Evolutionary conservation across 2,888 invertebrate genomes (phyloP).

Genomic region (Aspidapion aeneum): DNA sequence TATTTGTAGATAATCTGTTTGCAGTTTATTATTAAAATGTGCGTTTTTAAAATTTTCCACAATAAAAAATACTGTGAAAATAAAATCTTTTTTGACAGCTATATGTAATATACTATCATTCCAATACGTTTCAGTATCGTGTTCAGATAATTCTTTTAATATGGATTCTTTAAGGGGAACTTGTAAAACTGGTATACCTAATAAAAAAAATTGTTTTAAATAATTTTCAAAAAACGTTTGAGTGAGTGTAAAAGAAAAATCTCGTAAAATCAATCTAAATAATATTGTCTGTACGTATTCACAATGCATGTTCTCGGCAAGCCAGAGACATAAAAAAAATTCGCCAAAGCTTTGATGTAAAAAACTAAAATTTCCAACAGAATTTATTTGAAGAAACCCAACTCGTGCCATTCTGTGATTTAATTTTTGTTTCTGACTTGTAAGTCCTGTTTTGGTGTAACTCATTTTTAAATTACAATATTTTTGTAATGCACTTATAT

Average conservation of each 20-base stretch:
- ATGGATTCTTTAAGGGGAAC: background rate
- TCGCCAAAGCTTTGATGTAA: background rate
- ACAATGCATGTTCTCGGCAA: background rate
- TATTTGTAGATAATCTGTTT: background rate
- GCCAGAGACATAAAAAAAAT: background rate
- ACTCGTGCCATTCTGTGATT: background rate
- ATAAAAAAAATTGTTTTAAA: background rate
- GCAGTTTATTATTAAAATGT: background rate
- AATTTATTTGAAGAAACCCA: background rate
- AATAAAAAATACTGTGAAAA: background rate
- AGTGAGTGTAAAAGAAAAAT: background rate
- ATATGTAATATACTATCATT: background rate
- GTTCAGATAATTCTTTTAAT: background rate
- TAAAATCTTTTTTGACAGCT: background rate
- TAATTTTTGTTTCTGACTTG: background rate
- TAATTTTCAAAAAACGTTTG: background rate
- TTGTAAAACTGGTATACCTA: background rate
- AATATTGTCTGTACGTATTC: background rate
- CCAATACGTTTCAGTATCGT: background rate
- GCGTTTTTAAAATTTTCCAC: background rate
- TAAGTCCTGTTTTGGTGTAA: background rate
- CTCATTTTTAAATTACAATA: no score
- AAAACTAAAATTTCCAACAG: background rate
- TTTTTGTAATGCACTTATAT: background rate
- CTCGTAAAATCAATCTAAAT: background rate